A percentile compares a stretch with the other conserved stretches of the same genome.
These are phyloP conservation scores for Donacobius atricapilla DNA, from an alignment of 2,113 vertebrate genomes.

Conservation along the genomic window DNA sequence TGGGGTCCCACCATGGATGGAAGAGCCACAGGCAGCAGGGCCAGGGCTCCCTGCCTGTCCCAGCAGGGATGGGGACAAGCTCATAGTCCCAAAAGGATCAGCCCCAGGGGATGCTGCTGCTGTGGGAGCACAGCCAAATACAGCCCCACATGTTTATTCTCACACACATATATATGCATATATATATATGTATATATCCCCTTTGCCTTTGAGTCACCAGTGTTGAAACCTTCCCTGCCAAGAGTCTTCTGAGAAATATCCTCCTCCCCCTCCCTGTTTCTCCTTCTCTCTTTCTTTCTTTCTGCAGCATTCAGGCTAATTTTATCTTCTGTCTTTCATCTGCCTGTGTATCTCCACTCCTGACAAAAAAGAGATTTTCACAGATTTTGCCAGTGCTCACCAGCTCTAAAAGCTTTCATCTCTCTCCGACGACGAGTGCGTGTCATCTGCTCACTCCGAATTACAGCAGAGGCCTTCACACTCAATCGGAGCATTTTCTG, in stretches of 20 bases:
- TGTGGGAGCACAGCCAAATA: neutral
- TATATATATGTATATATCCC: neutral
- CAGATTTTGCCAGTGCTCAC: constrained; percentile 60
- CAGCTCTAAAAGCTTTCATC: constrained; percentile 69
- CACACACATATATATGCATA: rapidly evolving
- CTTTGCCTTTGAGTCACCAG: constrained; percentile 4
- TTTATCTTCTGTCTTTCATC: constrained; percentile 69
- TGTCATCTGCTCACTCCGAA: constrained; percentile 63
- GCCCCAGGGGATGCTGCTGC: neutral
- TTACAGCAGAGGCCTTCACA: constrained; percentile 53
- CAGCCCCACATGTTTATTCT: neutral
- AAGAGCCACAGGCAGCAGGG: neutral
- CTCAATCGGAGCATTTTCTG: constrained; percentile 60
- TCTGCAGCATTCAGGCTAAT: constrained; percentile 36
- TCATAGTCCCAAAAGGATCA: neutral
- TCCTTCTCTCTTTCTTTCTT: neutral
- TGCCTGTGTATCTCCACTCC: constrained; percentile 44
- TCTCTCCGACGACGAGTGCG: neutral
- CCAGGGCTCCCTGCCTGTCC: neutral
- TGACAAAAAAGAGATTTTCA: constrained; percentile 61
- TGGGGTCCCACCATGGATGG: neutral
- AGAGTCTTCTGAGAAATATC: neutral
- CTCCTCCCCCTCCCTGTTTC: neutral
- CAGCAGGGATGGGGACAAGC: neutral
- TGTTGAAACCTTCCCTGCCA: neutral